A percentile compares a stretch with the other conserved stretches of the same genome.
Conservation (phyloP, 1,140 invertebrate species). For the Hylaeus anthracinus region DNA sequence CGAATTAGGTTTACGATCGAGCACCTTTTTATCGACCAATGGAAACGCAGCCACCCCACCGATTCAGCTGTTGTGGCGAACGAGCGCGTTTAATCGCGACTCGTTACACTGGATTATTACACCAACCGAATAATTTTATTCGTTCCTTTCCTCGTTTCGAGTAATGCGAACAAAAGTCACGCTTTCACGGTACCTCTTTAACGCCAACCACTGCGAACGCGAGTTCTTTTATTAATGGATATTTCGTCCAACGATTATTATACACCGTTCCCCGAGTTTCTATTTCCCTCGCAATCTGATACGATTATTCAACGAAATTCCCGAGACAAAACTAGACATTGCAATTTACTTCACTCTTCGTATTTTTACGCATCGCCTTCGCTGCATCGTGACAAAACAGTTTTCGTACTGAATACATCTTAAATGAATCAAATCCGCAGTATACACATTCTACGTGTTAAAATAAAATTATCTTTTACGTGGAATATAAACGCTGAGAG, state of each 20-base stretch:
- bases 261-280: conserved; percentile 18
- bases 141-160: conserved; percentile 56
- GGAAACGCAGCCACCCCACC: not conserved
- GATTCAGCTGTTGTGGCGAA: not conserved
- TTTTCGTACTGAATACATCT: too few species aligned
- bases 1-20: not conserved
- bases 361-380: not conserved
- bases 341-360: not conserved
- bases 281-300: conserved; percentile 18
- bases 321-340: too few species aligned
- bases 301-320: too few species aligned
- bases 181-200: conserved; percentile 59
- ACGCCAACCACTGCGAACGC: conserved; percentile 22
- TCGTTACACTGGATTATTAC: conserved; percentile 41
- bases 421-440: too few species aligned
- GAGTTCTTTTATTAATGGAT: conserved; percentile 52
- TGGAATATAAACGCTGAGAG: too few species aligned
- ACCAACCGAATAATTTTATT: conserved; percentile 50
- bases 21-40: not conserved
- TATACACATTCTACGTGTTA: too few species aligned
- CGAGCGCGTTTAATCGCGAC: conserved; percentile 19
- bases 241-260: conserved; percentile 13
- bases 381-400: not conserved
- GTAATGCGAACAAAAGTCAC: conserved; percentile 66
- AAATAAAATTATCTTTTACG: too few species aligned